Evolutionary conservation across 2,888 invertebrate species (phyloP), one percentile per base, ranked within the genome.

Genomic region (Euplagia quadripunctaria): DNA sequence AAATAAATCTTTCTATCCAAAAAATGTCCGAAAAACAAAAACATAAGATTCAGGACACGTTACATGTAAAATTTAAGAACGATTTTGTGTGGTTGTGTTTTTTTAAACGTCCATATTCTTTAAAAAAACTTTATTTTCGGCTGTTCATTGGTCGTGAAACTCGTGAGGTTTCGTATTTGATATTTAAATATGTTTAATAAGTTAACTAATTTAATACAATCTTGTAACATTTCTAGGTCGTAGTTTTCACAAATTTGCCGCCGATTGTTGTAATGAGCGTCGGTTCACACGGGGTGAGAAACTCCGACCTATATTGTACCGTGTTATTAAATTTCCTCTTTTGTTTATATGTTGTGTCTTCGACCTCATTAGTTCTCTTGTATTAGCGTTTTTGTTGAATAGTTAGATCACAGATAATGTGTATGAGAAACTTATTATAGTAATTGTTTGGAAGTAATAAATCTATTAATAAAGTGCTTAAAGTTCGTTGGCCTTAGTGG

Each of bases 201-300:
- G 12, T 31, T 31, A 0, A 31, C 31, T 5, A 61, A 31, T 12
- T 11, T 61, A n/a, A n/a, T 11, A 61, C n/a, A 31, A 16, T 17
- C 66, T 51, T 68, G 51, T 51, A 61, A 61, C 14, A 64, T 43
- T 17, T 61, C 61, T 64, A 65, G 69, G 73, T 73, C 58, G 51
- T 31, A 1, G 58, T 68, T 70, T 70, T 71, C 68, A 68, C 71
- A 71, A 76, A 69, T 73, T 80, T 82, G 71, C 76, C 72, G 78
- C 66, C 31, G 67, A 82, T 80, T 78, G 80, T 84, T n/a, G 0
- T 5, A 63, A 66, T 61, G 68, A 73, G 69, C 70, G 58, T 69
- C 74, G 14, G 76, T 84, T 84, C 84, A 74, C 84, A 84, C 83
- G 80, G 65, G 76, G 73, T 73, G 72, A 74, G 80, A 85, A 83